Base-by-base conservation (phyloP, 2,888 invertebrate genomes). In the Plagiodera versicolora region DNA sequence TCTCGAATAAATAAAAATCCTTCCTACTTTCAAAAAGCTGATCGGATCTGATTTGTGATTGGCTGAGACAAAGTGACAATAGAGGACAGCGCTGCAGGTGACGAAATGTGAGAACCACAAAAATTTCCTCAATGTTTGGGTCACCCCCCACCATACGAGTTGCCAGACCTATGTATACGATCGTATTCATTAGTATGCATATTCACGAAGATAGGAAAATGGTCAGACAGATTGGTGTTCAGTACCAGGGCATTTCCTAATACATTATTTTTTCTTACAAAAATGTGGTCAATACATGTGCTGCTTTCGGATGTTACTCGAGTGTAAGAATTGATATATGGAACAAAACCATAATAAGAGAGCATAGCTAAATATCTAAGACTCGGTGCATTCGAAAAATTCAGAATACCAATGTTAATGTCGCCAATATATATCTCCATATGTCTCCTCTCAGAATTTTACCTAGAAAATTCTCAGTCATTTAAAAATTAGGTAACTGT, bases 131-230 rank as follows among this genome's bases (percentile, higher is more conserved):
- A n/a, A n/a, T n/a, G n/a, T n/a, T n/a, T n/a, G n/a, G n/a, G n/a
- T n/a, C n/a, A n/a, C n/a, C n/a, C n/a, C n/a, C n/a, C n/a, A n/a
- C n/a, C n/a, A n/a, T n/a, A n/a, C n/a, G n/a, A n/a, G n/a, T n/a
- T n/a, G n/a, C n/a, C n/a, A n/a, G n/a, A n/a, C n/a, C n/a, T n/a
- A n/a, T n/a, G n/a, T n/a, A n/a, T n/a, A n/a, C n/a, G n/a, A n/a
- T n/a, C n/a, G n/a, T n/a, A n/a, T n/a, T n/a, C n/a, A n/a, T n/a
- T n/a, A n/a, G 45, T 18, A 14, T 45, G 16, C 10, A 35, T 35
- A 19, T 35, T 51, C 51, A 51, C 35, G 51, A 51, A 51, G 17
- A 51, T 51, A 10, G 51, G 51, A 51, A 51, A 49, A 28, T 49
- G 49, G 19, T 49, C 49, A 10, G 24, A n/a, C 3, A 49, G 24